Evolutionary conservation across 2,113 vertebrate species (phyloP).

Genomic region (Nymphicus hollandicus): DNA sequence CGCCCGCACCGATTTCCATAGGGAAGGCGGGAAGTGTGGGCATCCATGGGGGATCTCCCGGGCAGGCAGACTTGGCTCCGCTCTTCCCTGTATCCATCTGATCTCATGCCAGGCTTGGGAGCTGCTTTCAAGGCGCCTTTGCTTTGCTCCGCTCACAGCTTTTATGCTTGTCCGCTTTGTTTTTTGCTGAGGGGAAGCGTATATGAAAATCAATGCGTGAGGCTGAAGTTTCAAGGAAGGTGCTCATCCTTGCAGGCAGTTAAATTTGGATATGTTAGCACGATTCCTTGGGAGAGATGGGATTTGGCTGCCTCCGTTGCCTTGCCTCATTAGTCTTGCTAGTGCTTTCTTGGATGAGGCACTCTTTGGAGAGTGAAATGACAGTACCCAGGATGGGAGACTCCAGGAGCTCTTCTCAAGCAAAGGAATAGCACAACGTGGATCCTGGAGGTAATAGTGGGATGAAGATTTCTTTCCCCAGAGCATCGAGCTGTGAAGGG

Average conservation of each 20-base stretch:
- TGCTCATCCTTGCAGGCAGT: background rate
- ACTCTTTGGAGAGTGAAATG: background rate
- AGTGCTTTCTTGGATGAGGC: background rate
- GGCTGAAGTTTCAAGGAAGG: background rate
- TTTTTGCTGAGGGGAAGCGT: background rate
- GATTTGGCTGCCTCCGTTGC: background rate
- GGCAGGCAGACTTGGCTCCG: background rate
- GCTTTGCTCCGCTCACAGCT: background rate
- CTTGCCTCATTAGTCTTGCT: background rate
- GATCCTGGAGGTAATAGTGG: background rate
- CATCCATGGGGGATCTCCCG: background rate
- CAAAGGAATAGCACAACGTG: fast-evolving
- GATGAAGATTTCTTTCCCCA: background rate
- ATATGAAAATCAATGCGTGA: background rate
- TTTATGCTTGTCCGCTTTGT: background rate
- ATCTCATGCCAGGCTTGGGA: constrained; percentile 23
- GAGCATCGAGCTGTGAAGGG: fast-evolving
- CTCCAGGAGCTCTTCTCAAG: background rate
- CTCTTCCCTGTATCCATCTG: background rate
- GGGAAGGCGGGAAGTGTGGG: fast-evolving
- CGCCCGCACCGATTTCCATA: background rate
- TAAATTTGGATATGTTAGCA: background rate
- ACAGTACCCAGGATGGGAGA: background rate
- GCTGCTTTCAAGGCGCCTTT: background rate
- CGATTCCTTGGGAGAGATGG: background rate